phyloP scores from a whole-genome alignment of 2,797 vertebrate species.

The Anguilla obscura region DNA sequence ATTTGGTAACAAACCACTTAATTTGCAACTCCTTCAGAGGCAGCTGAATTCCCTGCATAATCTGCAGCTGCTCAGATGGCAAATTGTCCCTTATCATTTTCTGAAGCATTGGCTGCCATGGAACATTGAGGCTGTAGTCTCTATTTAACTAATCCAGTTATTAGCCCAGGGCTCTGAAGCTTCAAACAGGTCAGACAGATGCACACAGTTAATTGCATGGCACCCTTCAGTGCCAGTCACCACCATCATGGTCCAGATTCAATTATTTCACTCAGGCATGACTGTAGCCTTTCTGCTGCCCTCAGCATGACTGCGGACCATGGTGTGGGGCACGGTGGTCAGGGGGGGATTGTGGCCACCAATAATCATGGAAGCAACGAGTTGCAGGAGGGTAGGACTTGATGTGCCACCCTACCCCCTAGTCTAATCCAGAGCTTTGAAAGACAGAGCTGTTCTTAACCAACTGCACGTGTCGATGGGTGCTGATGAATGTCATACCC shows the following conservation, averaged over 20 bases:
- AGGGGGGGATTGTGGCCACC: background rate
- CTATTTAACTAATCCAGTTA: background rate
- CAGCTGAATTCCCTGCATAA: background rate
- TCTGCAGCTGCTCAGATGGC: background rate
- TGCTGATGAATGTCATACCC: background rate
- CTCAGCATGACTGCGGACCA: background rate
- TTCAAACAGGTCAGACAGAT: background rate
- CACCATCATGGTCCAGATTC: background rate
- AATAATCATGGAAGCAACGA: background rate
- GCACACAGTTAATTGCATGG: background rate
- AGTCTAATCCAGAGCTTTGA: no score
- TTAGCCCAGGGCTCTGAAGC: background rate
- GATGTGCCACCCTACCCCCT: no score
- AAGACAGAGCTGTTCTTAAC: background rate
- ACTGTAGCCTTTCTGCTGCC: background rate
- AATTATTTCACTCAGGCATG: background rate
- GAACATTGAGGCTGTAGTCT: background rate
- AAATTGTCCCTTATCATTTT: background rate
- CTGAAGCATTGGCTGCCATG: background rate
- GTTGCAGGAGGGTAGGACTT: no score
- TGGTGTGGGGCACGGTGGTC: background rate
- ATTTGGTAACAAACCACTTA: background rate
- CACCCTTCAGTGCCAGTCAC: background rate
- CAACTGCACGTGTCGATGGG: background rate
- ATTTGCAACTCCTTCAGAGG: background rate